Percentiles rank a stretch among this genome's conserved stretches.
These are phyloP conservation scores for Drosophila tripunctata DNA, from an alignment of 2,888 invertebrate genomes.

Conservation along the genomic window DNA sequence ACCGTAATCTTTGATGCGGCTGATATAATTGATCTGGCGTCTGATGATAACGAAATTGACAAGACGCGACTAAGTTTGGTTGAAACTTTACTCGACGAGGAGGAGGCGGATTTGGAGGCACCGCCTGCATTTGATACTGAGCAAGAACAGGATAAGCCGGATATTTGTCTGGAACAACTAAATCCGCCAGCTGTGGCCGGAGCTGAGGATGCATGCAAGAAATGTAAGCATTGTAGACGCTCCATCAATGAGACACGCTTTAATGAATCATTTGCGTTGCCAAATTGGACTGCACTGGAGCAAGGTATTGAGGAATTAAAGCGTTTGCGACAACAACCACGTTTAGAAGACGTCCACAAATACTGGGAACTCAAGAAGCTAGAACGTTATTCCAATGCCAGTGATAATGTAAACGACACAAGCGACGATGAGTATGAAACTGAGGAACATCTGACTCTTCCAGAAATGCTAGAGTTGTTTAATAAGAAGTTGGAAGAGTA, in stretches of 20 bases:
- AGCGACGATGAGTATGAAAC: neutral
- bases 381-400: conserved; percentile 5
- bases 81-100: conserved; percentile 57
- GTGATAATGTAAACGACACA: conserved; percentile 7
- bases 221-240: conserved; percentile 62
- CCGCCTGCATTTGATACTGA: neutral
- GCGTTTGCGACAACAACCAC: conserved; percentile 46
- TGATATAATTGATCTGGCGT: conserved; percentile 12
- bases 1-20: conserved; percentile 40
- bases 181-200: conserved; percentile 23
- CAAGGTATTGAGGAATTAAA: conserved; percentile 46
- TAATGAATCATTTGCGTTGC: conserved; percentile 47
- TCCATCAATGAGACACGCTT: conserved; percentile 38
- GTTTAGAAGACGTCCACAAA: conserved; percentile 52
- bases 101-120: conserved; percentile 13
- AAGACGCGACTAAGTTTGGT: conserved; percentile 70
- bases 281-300: conserved; percentile 28
- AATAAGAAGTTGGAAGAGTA: conserved; percentile 20
- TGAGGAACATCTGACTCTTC: neutral
- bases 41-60: conserved; percentile 43
- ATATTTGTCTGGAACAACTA: conserved; percentile 36
- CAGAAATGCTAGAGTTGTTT: conserved; percentile 27
- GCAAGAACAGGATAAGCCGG: no score
- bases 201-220: conserved; percentile 51
- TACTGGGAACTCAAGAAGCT: conserved; percentile 54